These are phyloP conservation scores for Tenualosa thibaudeaui DNA, from an alignment of 2,797 vertebrate genomes.

Conservation along the genomic window DNA sequence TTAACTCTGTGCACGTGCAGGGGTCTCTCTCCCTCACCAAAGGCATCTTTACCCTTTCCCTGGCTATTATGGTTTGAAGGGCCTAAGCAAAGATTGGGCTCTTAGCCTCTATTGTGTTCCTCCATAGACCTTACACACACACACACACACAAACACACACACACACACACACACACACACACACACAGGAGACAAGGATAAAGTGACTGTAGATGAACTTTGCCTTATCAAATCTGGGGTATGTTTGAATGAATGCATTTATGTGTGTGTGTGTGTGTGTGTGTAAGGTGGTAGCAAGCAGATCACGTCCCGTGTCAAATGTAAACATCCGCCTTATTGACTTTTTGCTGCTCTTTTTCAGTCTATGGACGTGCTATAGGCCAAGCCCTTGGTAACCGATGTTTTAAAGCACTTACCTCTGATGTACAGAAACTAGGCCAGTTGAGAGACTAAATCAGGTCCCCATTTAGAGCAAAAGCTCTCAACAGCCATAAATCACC, in stretches of 20 bases:
- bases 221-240: constrained; percentile 5
- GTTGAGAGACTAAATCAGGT: neutral
- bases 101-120: no score
- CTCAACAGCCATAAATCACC: neutral
- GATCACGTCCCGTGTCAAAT: neutral
- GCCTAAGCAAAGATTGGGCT: no score
- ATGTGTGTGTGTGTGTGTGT: constrained; percentile 29
- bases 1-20: neutral
- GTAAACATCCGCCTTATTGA: neutral
- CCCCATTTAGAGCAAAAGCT: neutral
- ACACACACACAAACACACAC: neutral
- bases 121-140: neutral
- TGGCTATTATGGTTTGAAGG: no score
- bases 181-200: no score
- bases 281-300: neutral
- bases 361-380: no score
- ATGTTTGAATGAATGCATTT: neutral
- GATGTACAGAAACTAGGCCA: neutral
- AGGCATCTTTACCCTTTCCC: neutral
- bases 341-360: neutral
- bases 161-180: neutral
- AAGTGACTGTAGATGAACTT: neutral
- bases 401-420: no score
- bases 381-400: no score
- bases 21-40: neutral